These are phyloP conservation scores for Drosophila mauritiana DNA, from an alignment of 1,140 invertebrate species.

Conservation along the genomic window DNA sequence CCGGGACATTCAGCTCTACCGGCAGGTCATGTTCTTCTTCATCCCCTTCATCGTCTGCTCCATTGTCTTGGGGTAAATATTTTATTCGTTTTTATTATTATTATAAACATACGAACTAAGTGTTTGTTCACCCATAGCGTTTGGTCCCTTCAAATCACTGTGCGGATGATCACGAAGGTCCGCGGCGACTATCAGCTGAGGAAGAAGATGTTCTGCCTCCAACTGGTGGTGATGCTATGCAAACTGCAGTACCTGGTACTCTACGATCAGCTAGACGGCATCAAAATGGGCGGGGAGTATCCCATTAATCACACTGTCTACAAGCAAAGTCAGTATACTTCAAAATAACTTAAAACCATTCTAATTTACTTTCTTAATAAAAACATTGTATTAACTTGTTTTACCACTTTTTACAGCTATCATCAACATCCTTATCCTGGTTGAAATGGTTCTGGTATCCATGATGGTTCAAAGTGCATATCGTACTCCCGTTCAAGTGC, in stretches of 20 bases:
- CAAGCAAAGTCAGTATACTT: conserved; percentile 74
- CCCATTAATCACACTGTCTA: conserved; percentile 80
- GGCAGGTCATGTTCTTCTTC: conserved; percentile 67
- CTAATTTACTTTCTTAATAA: no score
- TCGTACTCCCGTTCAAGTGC: conserved; percentile 65
- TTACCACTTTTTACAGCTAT: conserved; percentile 50
- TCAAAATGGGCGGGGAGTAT: conserved; percentile 71
- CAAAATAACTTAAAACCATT: no score
- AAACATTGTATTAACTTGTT: background rate
- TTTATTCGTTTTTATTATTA: background rate
- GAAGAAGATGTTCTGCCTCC: conserved; percentile 81
- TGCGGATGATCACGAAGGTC: conserved; percentile 70
- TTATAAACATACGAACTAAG: background rate
- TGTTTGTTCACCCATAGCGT: background rate
- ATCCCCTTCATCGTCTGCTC: conserved; percentile 76
- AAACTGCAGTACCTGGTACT: conserved; percentile 76
- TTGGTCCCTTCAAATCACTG: conserved; percentile 79
- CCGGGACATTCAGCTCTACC: conserved; percentile 56
- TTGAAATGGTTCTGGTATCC: conserved; percentile 81
- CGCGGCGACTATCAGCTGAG: conserved; percentile 67
- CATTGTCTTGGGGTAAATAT: conserved; percentile 55
- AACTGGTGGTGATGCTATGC: conserved; percentile 74
- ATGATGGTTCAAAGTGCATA: conserved; percentile 77
- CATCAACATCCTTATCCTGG: conserved; percentile 76
- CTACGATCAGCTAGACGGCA: conserved; percentile 66